Base-by-base conservation (phyloP, 2,113 vertebrate genomes). In the Ancistrus triradiatus region DNA sequence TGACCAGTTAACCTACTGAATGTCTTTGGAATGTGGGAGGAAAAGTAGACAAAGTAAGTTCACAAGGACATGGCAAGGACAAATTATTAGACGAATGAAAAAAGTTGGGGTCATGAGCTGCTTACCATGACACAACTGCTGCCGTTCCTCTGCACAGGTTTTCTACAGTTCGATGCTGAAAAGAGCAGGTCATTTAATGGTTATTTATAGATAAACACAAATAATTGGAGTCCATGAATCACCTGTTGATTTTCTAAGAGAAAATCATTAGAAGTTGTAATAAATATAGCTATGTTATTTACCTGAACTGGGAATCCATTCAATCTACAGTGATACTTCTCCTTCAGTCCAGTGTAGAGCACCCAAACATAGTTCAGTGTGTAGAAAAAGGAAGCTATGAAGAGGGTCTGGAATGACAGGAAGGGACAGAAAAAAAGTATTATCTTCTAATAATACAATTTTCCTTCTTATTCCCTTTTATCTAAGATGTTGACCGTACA, bases 311-410 rank as follows among this genome's bases (percentile, higher is more conserved):
- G 68, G 40, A 73, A 75, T 43, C 80, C 86, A 27, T 78, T 76
- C 2, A 77, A 63, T 64, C 75, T 82, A 60, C 76, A 71, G 62
- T 56, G 3, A 64, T 79, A 82, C 68, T 87, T 91, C 72, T 78
- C 68, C 55, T 80, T 88, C 31, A 93, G 74, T n/a, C 86, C 85
- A 19, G 28, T 75, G 78, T 89, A 91, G 1, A 93, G 85, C 48
- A 88, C 88, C 90, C 91, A 91, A 48, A 89, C 84, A 33, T 92
- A 94, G 88, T 90, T 91, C 70, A 91, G 68, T 0, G 92, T 95
- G 78, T 88, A 94, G 37, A 93, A 78, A 74, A 94, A 94, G 47
- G 92, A 94, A 2, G 90, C 85, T 75, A 94, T 76, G 1, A 88
- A 94, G 21, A 95, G 86, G 18, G 91, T 70, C 95, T 98, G 89